Evolutionary conservation across 1,140 invertebrate species (phyloP).

Genomic region (Anoplolepis gracilipes): DNA sequence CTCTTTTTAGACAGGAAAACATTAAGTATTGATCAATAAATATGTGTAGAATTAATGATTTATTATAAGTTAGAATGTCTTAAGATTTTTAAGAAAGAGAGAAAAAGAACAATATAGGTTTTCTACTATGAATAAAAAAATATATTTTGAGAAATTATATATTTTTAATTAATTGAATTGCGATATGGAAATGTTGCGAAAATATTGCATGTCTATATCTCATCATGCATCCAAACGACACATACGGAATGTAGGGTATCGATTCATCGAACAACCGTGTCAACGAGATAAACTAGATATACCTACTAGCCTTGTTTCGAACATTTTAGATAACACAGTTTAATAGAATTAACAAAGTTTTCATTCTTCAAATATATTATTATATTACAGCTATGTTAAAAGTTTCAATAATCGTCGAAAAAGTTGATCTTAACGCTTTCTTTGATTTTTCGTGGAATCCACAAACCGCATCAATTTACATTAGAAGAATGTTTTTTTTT

Average conservation of each 20-base stretch:
- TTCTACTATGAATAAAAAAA: not conserved
- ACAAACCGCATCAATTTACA: not conserved
- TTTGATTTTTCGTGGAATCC: not conserved
- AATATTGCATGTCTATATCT: not conserved
- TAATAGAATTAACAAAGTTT: not conserved
- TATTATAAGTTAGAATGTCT: not conserved
- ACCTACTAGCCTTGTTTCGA: constrained; percentile 20
- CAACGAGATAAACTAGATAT: constrained; percentile 4
- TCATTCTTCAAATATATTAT: no score
- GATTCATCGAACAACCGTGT: constrained; percentile 10
- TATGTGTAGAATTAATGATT: not conserved
- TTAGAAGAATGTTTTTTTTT: not conserved
- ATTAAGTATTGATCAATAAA: not conserved
- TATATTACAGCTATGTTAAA: not conserved
- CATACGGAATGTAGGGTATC: not conserved
- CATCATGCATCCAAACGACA: not conserved
- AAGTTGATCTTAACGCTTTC: not conserved
- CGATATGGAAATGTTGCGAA: not conserved
- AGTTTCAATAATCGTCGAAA: no score
- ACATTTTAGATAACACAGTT: not conserved
- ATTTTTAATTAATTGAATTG: not conserved
- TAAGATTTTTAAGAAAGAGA: no score
- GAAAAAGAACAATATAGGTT: not conserved
- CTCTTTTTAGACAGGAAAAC: not conserved
- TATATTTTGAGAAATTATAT: not conserved